Evolutionary conservation across 1,140 invertebrate species (phyloP), one percentile per base, ranked within the genome.

Genomic region (Drosophila pectinifera): DNA sequence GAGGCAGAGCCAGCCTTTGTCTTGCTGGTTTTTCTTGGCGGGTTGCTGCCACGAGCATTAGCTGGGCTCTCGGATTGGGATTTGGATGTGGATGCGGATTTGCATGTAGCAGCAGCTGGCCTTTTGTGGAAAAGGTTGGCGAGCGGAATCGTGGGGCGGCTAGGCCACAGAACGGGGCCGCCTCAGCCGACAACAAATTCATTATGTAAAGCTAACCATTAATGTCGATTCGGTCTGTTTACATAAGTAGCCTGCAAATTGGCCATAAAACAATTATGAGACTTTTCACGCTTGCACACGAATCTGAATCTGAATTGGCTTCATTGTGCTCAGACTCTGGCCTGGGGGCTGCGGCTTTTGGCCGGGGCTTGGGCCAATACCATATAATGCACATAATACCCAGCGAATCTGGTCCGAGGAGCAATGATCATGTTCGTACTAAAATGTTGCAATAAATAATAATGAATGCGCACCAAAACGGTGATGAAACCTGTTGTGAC

Each of bases 381-480:
- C 46, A 55, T 42, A 48, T 39, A 34, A 34, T 57, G 46, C 43
- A 49, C 64, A 86, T 62, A 74, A 77, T 74, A 55, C 67, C 65
- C 63, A 58, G 34, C 42, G 11, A 51, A 64, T 38, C 36, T 20
- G 45, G 68, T 31, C 68, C 59, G 51, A 56, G 68, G 51, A 56
- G 68, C 80, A 80, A 84, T 85, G 78, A 80, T 80, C 77, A 84
- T 80, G 73, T 80, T 69, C 67, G 51, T 56, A 49, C 56, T 43
- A 20, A 83, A 79, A 78, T 89, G 80, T 88, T 80, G 84, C 83
- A 89, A 89, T 88, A 78, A 88, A 89, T 88, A 84, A 84, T 84
- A 89, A 77, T 78, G 78, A 82, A 89, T 80, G 73, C 76, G 82
- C 69, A 68, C 76, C 59, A 70, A 80, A 84, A 70, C 65, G 73